Percentiles rank a stretch among this genome's conserved stretches.
Conservation (phyloP, 2,888 invertebrate genomes). For the Agrotis ipsilon region DNA sequence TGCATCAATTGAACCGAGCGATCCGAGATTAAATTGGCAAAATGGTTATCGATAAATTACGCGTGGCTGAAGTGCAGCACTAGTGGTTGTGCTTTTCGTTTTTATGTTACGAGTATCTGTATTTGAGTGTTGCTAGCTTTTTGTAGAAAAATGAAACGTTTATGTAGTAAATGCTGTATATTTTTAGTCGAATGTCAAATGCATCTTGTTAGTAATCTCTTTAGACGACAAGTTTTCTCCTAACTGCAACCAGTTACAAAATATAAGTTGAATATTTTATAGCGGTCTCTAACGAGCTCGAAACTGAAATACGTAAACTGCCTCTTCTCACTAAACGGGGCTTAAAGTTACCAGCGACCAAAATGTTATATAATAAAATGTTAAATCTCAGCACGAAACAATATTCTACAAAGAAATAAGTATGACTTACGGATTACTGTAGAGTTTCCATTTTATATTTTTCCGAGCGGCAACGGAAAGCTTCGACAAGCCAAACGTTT, state of each 20-base stretch:
- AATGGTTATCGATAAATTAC: constrained; percentile 31
- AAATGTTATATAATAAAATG: constrained; percentile 19
- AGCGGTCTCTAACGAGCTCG: background rate
- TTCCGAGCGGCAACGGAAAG: constrained; percentile 3
- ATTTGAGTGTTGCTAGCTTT: background rate
- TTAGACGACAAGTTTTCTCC: background rate
- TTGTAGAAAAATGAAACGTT: too few relatives aligned
- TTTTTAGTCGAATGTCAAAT: background rate
- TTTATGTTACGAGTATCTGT: background rate
- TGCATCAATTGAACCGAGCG: constrained; percentile 21
- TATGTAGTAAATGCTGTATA: background rate
- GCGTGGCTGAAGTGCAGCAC: constrained; percentile 9
- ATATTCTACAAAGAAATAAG: constrained; percentile 18
- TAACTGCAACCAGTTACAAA: background rate
- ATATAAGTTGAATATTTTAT: background rate
- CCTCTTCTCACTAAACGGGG: background rate
- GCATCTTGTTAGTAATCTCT: background rate
- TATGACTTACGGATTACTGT: constrained; percentile 3
- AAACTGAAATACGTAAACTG: background rate
- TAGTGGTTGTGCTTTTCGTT: constrained; percentile 1
- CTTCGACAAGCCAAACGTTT: constrained; percentile 29
- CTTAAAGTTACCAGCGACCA: background rate
- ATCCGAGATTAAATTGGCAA: constrained; percentile 39
- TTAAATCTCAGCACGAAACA: background rate
- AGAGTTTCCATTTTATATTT: constrained; percentile 11